A percentile compares a stretch with the other conserved stretches of the same genome.
phyloP scores from a whole-genome alignment of 1,140 invertebrate genomes.

The Brachionus sp. region DNA sequence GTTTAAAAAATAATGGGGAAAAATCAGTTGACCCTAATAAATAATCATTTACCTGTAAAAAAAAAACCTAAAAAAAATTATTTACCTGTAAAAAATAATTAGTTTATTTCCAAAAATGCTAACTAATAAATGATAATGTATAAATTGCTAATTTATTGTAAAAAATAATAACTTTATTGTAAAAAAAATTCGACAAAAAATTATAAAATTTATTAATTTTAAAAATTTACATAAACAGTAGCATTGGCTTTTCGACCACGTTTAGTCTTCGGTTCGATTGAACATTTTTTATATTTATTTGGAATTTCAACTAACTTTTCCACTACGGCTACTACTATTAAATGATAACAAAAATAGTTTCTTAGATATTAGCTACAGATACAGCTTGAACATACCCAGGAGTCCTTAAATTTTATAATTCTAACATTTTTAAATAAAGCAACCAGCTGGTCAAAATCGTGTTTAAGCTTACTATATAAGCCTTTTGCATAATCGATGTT shows the following conservation, averaged over 20 bases:
- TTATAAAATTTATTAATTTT: too few species aligned
- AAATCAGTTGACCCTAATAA: too few species aligned
- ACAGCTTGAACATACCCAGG: background rate
- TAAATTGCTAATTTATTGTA: too few species aligned
- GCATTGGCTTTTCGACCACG: background rate
- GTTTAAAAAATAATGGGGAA: too few species aligned
- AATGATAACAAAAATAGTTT: slow-evolving; percentile 9
- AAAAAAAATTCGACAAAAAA: too few species aligned
- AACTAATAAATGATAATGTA: too few species aligned
- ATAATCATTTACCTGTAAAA: too few species aligned
- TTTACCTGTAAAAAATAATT: too few species aligned
- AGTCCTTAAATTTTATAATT: background rate
- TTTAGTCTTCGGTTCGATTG: background rate
- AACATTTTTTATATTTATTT: background rate
- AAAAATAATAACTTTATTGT: background rate
- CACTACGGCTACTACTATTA: background rate
- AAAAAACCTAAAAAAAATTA: too few species aligned
- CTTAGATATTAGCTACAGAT: background rate
- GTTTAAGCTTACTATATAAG: background rate
- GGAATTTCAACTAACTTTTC: background rate
- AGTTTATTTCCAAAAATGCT: too few species aligned
- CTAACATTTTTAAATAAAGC: background rate
- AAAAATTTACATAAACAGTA: too few species aligned
- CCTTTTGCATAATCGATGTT: background rate
- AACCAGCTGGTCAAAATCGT: background rate